These are phyloP conservation scores for Sinohyriopsis cumingii DNA, from an alignment of 2,888 invertebrate species.

Conservation along the genomic window DNA sequence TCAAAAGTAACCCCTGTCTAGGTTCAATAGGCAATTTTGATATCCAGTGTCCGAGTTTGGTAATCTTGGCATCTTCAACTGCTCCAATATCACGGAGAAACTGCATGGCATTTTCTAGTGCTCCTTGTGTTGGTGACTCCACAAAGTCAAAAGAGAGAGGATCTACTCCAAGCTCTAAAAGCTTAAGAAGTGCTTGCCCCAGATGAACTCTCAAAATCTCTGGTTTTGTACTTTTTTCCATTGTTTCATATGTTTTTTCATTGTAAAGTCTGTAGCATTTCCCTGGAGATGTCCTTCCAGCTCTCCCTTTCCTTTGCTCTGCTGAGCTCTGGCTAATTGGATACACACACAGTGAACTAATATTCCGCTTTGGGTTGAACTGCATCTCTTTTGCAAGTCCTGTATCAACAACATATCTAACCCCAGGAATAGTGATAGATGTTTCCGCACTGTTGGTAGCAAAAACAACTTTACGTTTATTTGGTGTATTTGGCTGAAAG, in stretches of 20 bases:
- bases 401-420: slow-evolving; percentile 69
- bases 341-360: slow-evolving; percentile 48
- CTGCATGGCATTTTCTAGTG: slow-evolving; percentile 45
- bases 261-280: slow-evolving; percentile 68
- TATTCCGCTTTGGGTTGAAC: slow-evolving; percentile 60
- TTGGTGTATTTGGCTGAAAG: slow-evolving; percentile 44
- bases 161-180: slow-evolving; percentile 60
- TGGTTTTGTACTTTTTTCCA: slow-evolving; percentile 54
- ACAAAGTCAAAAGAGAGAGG: slow-evolving; percentile 63
- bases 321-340: slow-evolving; percentile 64
- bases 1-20: slow-evolving; percentile 44
- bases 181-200: slow-evolving; percentile 56
- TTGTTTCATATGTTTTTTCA: slow-evolving; percentile 53
- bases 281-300: slow-evolving; percentile 67
- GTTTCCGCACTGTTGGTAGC: slow-evolving; percentile 72
- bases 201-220: slow-evolving; percentile 65
- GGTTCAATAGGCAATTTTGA: slow-evolving; percentile 63
- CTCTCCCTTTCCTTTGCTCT: slow-evolving; percentile 70
- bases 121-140: slow-evolving; percentile 48
- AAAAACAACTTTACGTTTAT: slow-evolving; percentile 65
- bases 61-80: slow-evolving; percentile 44
- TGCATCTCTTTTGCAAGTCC: slow-evolving; percentile 66
- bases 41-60: slow-evolving; percentile 57
- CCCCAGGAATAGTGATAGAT: slow-evolving; percentile 69
- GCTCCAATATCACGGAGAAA: slow-evolving; percentile 57